Evolutionary conservation across 2,797 vertebrate species (phyloP), one percentile per base, ranked within the genome.

Genomic region (Monodelphis domestica): DNA sequence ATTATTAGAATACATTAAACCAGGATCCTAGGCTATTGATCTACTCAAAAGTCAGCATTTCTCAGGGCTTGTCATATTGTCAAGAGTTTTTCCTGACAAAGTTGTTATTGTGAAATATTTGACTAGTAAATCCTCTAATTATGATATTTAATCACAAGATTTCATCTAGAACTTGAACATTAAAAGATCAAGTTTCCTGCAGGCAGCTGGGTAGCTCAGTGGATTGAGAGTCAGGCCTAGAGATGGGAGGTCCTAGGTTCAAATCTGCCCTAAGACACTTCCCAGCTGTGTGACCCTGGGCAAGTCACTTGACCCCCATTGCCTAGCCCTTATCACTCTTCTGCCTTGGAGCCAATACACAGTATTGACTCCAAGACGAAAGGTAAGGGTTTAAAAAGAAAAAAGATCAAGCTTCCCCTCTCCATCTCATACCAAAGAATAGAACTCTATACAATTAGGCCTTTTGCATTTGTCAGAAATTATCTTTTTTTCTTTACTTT

Each of bases 121-220:
- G 2, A 0, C 0, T 45, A 56, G n/a, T 3, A 89, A 30, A 21
- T 0, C 0, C 30, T 15, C 17, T 5, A 54, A 6, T 78, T 52
- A 90, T 45, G 70, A 84, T 45, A 24, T 78, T 0, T 24, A 10
- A 78, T 84, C 26, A 9, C 14, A 26, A 26, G 21, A 45, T 50
- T 84, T 84, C 70, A 84, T 50, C 38, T 45, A 24, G 26, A 38
- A 12, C 50, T 26, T 21, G 21, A 84, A 45, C 11, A 50, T 84
- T 26, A 26, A 84, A 78, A 84, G 3, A 10, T 84, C 2, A 45
- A 26, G 21, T 4, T 84, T 84, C 7, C 17, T n/a, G n/a, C n/a
- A n/a, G n/a, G n/a, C n/a, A n/a, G n/a, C n/a, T n/a, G n/a, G n/a
- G n/a, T n/a, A n/a, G n/a, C n/a, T n/a, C n/a, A n/a, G n/a, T n/a